A percentile compares a stretch with the other conserved stretches of the same genome.
phyloP scores from a whole-genome alignment of 2,797 vertebrate species.

The Ara ararauna region DNA sequence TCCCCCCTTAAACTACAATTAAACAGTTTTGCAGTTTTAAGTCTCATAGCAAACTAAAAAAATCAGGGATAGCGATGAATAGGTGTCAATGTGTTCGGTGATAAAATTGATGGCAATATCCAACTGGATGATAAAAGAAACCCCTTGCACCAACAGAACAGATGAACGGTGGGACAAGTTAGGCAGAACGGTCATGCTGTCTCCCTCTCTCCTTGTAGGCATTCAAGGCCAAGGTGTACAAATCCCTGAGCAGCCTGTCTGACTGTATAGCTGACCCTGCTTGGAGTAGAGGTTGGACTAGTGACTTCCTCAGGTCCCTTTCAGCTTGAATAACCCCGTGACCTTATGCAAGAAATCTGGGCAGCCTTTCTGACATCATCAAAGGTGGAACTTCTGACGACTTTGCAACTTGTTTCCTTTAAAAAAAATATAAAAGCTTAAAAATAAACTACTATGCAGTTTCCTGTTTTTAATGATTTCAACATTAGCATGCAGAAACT shows the following conservation, averaged over 20 bases:
- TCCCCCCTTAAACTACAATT: neutral
- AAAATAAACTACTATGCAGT: neutral
- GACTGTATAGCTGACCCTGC: neutral
- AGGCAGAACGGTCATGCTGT: fast-evolving
- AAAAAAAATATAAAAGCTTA: neutral
- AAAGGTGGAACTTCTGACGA: neutral
- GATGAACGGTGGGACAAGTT: neutral
- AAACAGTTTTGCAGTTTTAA: neutral
- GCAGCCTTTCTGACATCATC: neutral
- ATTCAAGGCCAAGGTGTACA: neutral
- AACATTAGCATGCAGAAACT: neutral
- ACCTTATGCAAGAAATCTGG: neutral
- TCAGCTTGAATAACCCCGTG: neutral
- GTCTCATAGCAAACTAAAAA: neutral
- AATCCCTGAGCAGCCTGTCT: neutral
- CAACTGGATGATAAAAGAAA: neutral
- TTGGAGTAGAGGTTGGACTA: neutral
- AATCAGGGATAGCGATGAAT: neutral
- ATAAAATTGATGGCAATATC: neutral
- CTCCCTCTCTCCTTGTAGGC: neutral
- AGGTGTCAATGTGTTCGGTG: neutral
- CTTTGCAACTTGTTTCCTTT: neutral
- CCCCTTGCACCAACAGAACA: neutral
- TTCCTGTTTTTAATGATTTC: neutral
- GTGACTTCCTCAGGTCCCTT: neutral